A percentile compares a stretch with the other conserved stretches of the same genome.
Conservation (phyloP, 2,113 vertebrate genomes). For the Cacatua alba region DNA sequence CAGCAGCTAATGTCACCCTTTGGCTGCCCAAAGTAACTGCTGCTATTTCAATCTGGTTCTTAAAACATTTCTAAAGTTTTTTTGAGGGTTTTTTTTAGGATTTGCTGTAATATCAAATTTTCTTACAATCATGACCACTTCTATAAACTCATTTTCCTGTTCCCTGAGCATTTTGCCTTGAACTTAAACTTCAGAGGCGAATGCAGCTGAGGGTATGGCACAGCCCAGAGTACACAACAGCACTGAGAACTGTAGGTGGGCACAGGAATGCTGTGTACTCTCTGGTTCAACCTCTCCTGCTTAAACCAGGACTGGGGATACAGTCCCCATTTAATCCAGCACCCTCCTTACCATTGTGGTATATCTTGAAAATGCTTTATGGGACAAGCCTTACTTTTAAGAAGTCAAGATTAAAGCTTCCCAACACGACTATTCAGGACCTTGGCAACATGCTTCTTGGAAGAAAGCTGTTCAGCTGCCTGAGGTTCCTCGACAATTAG, state of each 20-base stretch:
- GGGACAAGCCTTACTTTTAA: neutral
- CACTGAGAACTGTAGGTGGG: neutral
- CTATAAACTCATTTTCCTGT: neutral
- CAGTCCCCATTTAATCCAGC: neutral
- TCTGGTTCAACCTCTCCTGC: neutral
- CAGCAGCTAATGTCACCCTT: neutral
- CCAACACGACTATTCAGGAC: neutral
- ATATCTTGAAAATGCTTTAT: neutral
- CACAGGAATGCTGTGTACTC: neutral
- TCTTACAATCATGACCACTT: neutral
- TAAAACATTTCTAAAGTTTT: constrained; percentile 5
- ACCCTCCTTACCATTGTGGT: neutral
- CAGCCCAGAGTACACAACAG: neutral
- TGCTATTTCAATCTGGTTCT: neutral
- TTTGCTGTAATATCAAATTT: constrained; percentile 14
- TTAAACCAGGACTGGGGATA: neutral
- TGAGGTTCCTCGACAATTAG: neutral
- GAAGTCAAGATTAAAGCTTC: neutral
- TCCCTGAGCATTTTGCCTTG: neutral
- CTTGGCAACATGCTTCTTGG: neutral
- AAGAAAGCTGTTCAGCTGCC: neutral
- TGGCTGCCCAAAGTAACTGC: neutral
- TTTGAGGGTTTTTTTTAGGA: neutral
- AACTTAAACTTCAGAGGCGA: neutral
- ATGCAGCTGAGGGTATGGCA: neutral